phyloP scores from a whole-genome alignment of 2,797 vertebrate genomes.

The Lagodon rhomboides region DNA sequence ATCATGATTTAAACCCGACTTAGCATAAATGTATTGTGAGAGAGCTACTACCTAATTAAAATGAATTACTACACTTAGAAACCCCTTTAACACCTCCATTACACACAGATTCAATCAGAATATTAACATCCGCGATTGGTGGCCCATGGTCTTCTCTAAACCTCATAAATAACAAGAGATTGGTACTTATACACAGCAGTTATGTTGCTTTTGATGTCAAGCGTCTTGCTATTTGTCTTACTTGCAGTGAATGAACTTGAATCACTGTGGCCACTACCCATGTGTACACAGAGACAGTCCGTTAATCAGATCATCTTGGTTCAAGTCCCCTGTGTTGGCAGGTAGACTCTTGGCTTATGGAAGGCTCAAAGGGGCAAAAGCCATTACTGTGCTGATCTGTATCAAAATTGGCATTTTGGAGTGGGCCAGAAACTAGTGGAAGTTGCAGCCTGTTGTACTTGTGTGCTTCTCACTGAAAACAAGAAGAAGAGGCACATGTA shows the following conservation, averaged over 20 bases:
- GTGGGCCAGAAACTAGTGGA: conserved; percentile 11
- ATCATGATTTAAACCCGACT: conserved; percentile 25
- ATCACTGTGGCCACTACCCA: conserved; percentile 33
- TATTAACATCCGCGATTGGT: conserved; percentile 20
- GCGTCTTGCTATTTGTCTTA: conserved; percentile 26
- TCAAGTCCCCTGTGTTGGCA: conserved; percentile 42
- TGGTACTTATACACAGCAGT: not conserved
- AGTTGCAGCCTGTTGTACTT: conserved; percentile 26
- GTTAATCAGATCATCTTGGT: conserved; percentile 49
- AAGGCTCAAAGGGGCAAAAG: conserved; percentile 29
- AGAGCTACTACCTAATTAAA: conserved; percentile 22
- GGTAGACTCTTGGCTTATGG: conserved; percentile 39
- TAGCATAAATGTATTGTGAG: conserved; percentile 5
- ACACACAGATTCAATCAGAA: conserved; percentile 32
- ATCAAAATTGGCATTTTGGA: conserved; percentile 23
- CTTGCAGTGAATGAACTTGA: conserved; percentile 34
- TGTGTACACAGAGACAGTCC: conserved; percentile 42
- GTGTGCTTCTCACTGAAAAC: not conserved
- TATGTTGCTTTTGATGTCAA: conserved; percentile 7
- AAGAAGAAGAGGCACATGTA: conserved; percentile 2
- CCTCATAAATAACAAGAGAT: conserved; percentile 20
- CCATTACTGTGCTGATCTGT: conserved; percentile 15
- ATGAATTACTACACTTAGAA: conserved; percentile 11
- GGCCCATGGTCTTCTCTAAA: conserved; percentile 1
- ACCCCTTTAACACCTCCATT: conserved; percentile 22